phyloP scores from a whole-genome alignment of 2,797 vertebrate species.

The Hyperoplus immaculatus region DNA sequence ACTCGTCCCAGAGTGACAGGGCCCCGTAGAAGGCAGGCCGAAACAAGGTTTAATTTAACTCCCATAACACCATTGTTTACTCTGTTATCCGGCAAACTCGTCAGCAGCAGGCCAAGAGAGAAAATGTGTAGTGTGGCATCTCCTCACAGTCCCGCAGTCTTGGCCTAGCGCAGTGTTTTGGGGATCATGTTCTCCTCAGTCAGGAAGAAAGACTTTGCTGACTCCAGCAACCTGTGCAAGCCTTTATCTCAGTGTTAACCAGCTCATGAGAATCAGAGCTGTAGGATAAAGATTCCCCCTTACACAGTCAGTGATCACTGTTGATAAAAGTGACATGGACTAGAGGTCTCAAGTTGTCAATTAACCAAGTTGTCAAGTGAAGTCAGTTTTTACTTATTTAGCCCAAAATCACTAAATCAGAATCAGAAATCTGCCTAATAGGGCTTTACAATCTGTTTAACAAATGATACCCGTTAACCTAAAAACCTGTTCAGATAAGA shows the following conservation, averaged over 20 bases:
- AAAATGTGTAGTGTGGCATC: constrained; percentile 4
- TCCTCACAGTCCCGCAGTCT: constrained; percentile 60
- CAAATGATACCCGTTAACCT: not conserved
- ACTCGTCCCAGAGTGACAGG: constrained; percentile 19
- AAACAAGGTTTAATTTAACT: constrained; percentile 44
- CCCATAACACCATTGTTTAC: constrained; percentile 41
- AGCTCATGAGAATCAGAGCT: constrained; percentile 62
- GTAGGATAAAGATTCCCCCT: constrained; percentile 15
- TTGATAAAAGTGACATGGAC: not conserved
- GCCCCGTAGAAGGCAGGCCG: constrained; percentile 19
- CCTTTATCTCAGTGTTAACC: constrained; percentile 49
- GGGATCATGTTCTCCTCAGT: constrained; percentile 80
- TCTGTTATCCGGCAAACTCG: not conserved
- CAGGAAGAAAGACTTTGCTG: constrained; percentile 75
- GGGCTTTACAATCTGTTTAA: not conserved
- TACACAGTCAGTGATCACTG: not conserved
- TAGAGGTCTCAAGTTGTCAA: not conserved
- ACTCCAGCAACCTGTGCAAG: constrained; percentile 53
- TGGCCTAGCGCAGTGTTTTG: constrained; percentile 60
- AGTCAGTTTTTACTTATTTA: not conserved
- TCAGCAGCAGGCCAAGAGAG: not conserved
- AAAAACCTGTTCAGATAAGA: not conserved
- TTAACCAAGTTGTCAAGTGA: not conserved
- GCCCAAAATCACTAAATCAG: not conserved
- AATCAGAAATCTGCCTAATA: not conserved